Percentiles rank a stretch among this genome's conserved stretches.
Evolutionary conservation across 2,113 vertebrate species (phyloP).

Genomic region (Saccopteryx bilineata): DNA sequence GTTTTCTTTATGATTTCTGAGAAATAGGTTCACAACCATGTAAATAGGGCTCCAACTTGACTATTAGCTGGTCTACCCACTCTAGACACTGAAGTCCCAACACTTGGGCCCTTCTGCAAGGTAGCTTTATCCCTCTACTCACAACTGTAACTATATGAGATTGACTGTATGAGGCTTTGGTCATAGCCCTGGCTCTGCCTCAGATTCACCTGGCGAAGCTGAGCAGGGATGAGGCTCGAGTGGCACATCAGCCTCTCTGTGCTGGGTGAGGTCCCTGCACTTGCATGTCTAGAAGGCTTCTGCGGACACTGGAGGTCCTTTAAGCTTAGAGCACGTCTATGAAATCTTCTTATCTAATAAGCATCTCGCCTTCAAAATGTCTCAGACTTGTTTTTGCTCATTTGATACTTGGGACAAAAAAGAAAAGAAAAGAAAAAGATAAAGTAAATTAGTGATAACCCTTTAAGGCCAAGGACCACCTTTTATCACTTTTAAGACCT

Average conservation of each 20-base stretch:
- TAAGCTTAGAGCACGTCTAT: not conserved
- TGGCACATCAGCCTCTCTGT: too few relatives aligned
- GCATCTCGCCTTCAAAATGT: not conserved
- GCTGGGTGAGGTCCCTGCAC: not conserved
- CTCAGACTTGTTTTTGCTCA: not conserved
- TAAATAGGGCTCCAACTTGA: rapidly evolving
- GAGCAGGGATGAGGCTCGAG: rapidly evolving
- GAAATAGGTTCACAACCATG: rapidly evolving
- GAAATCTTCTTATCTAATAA: not conserved
- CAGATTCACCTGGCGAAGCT: rapidly evolving
- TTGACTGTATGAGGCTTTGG: not conserved
- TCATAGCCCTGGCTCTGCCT: rapidly evolving
- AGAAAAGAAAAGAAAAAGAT: not conserved
- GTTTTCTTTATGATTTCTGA: rapidly evolving
- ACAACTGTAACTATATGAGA: rapidly evolving
- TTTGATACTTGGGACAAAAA: not conserved
- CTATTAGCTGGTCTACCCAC: not conserved
- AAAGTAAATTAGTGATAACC: not conserved
- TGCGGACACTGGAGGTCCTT: rapidly evolving
- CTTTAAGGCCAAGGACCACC: not conserved
- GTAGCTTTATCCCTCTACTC: rapidly evolving
- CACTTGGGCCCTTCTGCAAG: not conserved
- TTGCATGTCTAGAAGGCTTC: not conserved
- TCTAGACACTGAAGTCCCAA: not conserved
- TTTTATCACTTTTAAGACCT: not conserved